Conservation (phyloP, 2,888 invertebrate genomes). For the Ennomos fuscantarius region DNA sequence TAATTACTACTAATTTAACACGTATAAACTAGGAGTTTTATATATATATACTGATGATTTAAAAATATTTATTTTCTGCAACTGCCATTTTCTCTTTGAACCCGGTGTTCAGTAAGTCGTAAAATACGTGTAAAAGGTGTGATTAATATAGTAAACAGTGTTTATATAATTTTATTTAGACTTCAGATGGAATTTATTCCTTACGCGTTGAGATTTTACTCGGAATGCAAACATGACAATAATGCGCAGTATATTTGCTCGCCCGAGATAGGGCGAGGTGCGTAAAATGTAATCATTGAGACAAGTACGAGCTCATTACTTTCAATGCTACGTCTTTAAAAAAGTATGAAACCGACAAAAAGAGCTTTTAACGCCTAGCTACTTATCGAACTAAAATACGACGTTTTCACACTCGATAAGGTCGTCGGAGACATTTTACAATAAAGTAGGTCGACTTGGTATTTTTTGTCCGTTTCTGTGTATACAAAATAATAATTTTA, state of each 20-base stretch:
- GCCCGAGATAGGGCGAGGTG: slow-evolving; percentile 43
- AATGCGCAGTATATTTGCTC: slow-evolving; percentile 47
- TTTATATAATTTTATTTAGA: too few species aligned
- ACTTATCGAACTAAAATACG: slow-evolving; percentile 26
- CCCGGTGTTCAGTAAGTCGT: too few species aligned
- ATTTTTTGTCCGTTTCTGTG: slow-evolving; percentile 9
- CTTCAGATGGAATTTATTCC: not conserved
- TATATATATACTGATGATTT: too few species aligned
- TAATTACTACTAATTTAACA: too few species aligned
- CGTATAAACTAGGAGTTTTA: too few species aligned
- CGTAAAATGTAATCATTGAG: slow-evolving; percentile 57
- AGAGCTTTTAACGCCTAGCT: slow-evolving; percentile 15
- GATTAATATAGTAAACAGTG: too few species aligned
- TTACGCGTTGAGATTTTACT: slow-evolving; percentile 15
- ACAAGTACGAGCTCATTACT: slow-evolving; percentile 52
- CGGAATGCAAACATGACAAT: slow-evolving; percentile 43
- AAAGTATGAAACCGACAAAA: slow-evolving; percentile 26
- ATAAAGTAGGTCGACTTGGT: slow-evolving; percentile 24
- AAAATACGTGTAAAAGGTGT: too few species aligned
- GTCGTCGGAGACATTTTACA: slow-evolving; percentile 10
- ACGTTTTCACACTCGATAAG: slow-evolving; percentile 32
- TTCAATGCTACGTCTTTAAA: slow-evolving; percentile 16
- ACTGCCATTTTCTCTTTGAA: too few species aligned
- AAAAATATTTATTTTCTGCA: too few species aligned
- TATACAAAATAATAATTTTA: not conserved